Evolutionary conservation across 2,797 vertebrate genomes (phyloP), one percentile per base, ranked within the genome.

Genomic region (Sparus aurata): DNA sequence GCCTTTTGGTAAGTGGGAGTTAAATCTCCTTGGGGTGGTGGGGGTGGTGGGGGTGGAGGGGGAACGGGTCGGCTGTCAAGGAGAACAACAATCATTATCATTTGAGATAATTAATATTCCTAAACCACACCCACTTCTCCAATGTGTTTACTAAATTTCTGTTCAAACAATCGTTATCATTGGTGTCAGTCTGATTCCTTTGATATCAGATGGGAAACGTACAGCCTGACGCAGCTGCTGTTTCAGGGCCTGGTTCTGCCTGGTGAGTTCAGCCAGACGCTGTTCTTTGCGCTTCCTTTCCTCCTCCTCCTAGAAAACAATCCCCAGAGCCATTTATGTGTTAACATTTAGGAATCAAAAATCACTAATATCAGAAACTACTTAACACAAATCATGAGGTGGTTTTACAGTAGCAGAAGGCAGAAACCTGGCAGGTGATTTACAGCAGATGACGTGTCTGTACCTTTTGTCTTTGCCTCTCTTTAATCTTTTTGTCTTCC

Each of bases 401-500:
- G 41, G 38, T 27, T 23, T 64, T 38, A 17, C 13, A 60, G 16
- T 11, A 70, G 53, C 0, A 46, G 22, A 23, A 55, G 27, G 17
- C 3, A 27, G 17, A 46, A 43, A 72, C 59, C 59, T 3, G 1
- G 2, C 18, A 66, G 46, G 2, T 34, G 0, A 54, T 16, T n/a
- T 30, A 18, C 12, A 58, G 6, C 13, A 58, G 13, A 25, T 2
- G 1, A 43, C 0, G 12, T 12, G 15, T 38, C 2, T 38, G 78
- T 86, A 95, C 94, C 90, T 59, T 82, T 20, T 82, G 72, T 75
- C 12, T 87, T 69, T 43, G 69, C 38, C 0, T 86, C 65, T 93
- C 88, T 82, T 85, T 69, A 9, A 75, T 80, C 46, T n/a, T 83
- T 77, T 55, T 94, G 0, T 89, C 73, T 59, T 86, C 82, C 62